phyloP scores from a whole-genome alignment of 1,140 invertebrate genomes.

The Hypothenemus hampei region DNA sequence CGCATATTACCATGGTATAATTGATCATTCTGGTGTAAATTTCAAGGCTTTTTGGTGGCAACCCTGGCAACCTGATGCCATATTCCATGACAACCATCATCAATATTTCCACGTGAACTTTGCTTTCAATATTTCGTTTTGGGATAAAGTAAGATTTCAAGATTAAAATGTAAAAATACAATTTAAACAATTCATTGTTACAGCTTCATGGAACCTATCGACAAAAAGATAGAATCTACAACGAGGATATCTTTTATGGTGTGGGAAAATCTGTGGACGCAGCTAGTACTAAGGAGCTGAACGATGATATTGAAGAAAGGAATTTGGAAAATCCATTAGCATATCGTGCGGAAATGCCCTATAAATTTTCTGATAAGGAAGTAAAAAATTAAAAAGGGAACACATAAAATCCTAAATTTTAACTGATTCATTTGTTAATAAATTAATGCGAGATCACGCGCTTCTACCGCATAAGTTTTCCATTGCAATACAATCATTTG shows the following conservation, averaged over 20 bases:
- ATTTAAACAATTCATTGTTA: constrained; percentile 32
- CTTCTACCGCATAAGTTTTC: too few species aligned
- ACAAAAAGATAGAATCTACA: constrained; percentile 59
- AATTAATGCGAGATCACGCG: too few species aligned
- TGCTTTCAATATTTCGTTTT: constrained; percentile 63
- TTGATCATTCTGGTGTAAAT: constrained; percentile 71
- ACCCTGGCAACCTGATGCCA: constrained; percentile 69
- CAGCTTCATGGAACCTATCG: constrained; percentile 64
- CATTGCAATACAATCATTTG: too few species aligned
- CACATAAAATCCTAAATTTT: too few species aligned
- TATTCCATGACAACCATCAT: constrained; percentile 74
- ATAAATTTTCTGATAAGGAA: constrained; percentile 10
- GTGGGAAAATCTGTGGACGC: constrained; percentile 50
- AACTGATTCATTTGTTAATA: too few species aligned
- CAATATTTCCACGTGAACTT: constrained; percentile 75
- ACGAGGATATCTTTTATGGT: constrained; percentile 61
- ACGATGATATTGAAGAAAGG: constrained; percentile 48
- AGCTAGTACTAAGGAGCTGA: constrained; percentile 47
- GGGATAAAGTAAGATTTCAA: constrained; percentile 56
- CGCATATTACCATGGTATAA: constrained; percentile 69
- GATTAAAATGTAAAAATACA: neutral
- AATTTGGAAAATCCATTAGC: constrained; percentile 51
- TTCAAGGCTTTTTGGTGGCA: constrained; percentile 72
- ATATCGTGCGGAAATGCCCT: constrained; percentile 35
- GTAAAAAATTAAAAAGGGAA: constrained; percentile 4